phyloP scores from a whole-genome alignment of 2,888 invertebrate genomes.

The Diadegma fenestrale region DNA sequence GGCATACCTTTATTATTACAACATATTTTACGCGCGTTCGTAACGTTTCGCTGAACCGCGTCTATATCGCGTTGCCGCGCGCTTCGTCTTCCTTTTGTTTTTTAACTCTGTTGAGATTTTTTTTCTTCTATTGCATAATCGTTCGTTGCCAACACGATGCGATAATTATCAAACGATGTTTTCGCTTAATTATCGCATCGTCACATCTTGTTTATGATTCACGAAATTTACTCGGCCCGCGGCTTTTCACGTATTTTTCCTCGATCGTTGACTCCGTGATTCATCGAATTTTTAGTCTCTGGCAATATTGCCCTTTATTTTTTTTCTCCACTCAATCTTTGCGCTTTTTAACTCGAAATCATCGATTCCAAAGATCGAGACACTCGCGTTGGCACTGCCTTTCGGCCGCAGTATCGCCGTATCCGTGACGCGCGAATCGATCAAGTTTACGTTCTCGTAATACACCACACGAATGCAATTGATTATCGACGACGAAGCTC shows the following conservation, averaged over 20 bases:
- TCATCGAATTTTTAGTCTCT: not conserved
- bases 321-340: not conserved
- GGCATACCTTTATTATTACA: conserved; percentile 33
- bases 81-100: not conserved
- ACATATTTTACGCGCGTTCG: conserved; percentile 24
- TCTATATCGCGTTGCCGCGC: not conserved
- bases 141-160: not conserved
- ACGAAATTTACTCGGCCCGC: not conserved
- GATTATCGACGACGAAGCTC: conserved; percentile 20
- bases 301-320: not conserved
- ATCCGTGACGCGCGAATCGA: conserved; percentile 30
- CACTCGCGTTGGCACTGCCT: not conserved
- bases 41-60: not conserved
- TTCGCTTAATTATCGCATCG: not conserved
- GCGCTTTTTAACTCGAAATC: not conserved
- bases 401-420: conserved; percentile 12
- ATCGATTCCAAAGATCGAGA: conserved; percentile 45
- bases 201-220: not conserved
- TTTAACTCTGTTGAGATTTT: not conserved
- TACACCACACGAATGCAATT: conserved; percentile 40
- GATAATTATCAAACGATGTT: not conserved
- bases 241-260: not conserved
- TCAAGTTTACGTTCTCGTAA: conserved; percentile 40
- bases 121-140: not conserved
- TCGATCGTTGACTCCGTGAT: not conserved